These are phyloP conservation scores for Epizoanthus illoricatus DNA, from an alignment of 92 coral and sea anemone species.

Conservation along the genomic window DNA sequence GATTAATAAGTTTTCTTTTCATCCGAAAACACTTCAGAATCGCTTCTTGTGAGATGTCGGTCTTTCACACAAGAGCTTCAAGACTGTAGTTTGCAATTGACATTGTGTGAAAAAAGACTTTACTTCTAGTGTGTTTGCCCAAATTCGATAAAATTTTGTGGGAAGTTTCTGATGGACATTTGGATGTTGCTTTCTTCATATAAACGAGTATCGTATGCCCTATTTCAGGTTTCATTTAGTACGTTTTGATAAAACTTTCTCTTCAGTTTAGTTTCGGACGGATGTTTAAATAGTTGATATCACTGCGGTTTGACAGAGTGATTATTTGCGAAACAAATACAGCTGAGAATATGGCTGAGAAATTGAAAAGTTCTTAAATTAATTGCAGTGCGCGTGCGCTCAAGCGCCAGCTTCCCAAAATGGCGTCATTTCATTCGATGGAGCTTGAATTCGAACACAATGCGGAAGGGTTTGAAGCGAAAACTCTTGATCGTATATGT, in stretches of 20 bases:
- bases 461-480: slow-evolving; percentile 22
- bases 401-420: slow-evolving; percentile 16
- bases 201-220: background rate
- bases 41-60: slow-evolving; percentile 5
- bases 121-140: background rate
- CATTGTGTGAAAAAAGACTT: slow-evolving; percentile 3
- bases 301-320: slow-evolving; percentile 69
- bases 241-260: slow-evolving; percentile 59
- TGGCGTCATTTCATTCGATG: slow-evolving; percentile 41
- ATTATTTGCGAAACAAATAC: slow-evolving; percentile 72
- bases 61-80: slow-evolving; percentile 19
- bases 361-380: slow-evolving; percentile 54
- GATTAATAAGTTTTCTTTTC: background rate
- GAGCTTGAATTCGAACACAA: slow-evolving; percentile 20
- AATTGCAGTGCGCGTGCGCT: slow-evolving; percentile 84
- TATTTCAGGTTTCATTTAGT: slow-evolving; percentile 33
- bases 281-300: slow-evolving; percentile 91
- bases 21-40: slow-evolving; percentile 35
- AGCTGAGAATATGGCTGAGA: slow-evolving; percentile 64
- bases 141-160: background rate
- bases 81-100: slow-evolving; percentile 28
- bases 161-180: background rate
- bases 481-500: background rate
- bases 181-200: slow-evolving; percentile 1
- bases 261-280: slow-evolving; percentile 62